A percentile compares a stretch with the other conserved stretches of the same genome.
Conservation (phyloP, 2,113 vertebrate genomes). For the Semicossyphus pulcher region DNA sequence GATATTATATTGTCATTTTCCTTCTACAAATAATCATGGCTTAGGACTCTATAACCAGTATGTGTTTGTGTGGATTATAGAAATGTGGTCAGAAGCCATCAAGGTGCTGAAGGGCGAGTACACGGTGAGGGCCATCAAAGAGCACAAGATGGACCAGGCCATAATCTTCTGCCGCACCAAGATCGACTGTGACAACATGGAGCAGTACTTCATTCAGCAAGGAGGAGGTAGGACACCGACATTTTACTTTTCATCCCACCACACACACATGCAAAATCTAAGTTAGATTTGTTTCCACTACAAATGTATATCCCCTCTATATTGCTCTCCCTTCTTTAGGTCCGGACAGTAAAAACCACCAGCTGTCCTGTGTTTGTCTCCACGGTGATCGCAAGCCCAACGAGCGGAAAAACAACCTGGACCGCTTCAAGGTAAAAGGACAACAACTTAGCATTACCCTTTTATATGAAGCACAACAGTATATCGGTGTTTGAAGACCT, state of each 20-base stretch:
- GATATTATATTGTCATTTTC: too few relatives aligned
- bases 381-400: slow-evolving; percentile 97
- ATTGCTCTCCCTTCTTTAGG: slow-evolving; percentile 76
- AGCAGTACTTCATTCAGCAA: slow-evolving; percentile 95
- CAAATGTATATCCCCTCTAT: neutral
- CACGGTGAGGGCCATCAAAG: slow-evolving; percentile 91
- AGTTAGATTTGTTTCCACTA: neutral
- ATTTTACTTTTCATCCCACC: neutral
- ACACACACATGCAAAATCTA: neutral
- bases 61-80: slow-evolving; percentile 72
- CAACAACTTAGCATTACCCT: too few relatives aligned
- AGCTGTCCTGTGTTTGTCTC: slow-evolving; percentile 96
- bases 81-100: slow-evolving; percentile 98
- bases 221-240: slow-evolving; percentile 89
- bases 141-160: slow-evolving; percentile 99
- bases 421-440: slow-evolving; percentile 92
- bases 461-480: neutral
- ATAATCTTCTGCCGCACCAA: slow-evolving; percentile 99
- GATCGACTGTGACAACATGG: slow-evolving; percentile 99
- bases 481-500: neutral
- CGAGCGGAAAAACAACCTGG: slow-evolving; percentile 96
- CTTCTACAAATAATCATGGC: too few relatives aligned
- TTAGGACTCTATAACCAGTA: too few relatives aligned
- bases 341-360: slow-evolving; percentile 94
- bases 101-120: slow-evolving; percentile 98